Percentiles rank a stretch among this genome's conserved stretches.
phyloP scores from a whole-genome alignment of 2,888 invertebrate species.

The Oligia fasciuncula region DNA sequence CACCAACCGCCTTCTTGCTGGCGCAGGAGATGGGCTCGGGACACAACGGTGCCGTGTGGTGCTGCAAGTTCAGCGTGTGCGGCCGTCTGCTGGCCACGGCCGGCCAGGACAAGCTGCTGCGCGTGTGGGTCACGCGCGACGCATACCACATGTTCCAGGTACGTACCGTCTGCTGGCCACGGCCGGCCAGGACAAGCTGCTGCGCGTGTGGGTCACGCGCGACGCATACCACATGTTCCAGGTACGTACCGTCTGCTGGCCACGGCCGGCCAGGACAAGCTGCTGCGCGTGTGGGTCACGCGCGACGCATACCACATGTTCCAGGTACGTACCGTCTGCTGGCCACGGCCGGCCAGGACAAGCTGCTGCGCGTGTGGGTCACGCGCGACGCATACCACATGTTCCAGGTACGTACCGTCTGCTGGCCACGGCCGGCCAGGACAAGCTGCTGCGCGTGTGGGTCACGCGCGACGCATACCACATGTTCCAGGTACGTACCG shows the following conservation, averaged over 20 bases:
- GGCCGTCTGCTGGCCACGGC: constrained; percentile 98
- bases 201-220: constrained; percentile 92
- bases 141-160: constrained; percentile 91
- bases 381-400: constrained; percentile 94
- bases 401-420: constrained; percentile 89
- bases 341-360: constrained; percentile 99
- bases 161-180: too few relatives aligned
- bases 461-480: constrained; percentile 96
- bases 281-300: too few relatives aligned
- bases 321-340: constrained; percentile 87
- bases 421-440: constrained; percentile 99
- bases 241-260: too few relatives aligned
- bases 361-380: constrained; percentile 98
- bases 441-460: constrained; percentile 98
- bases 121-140: constrained; percentile 98
- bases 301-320: too few relatives aligned
- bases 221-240: too few relatives aligned
- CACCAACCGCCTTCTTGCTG: accelerated
- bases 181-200: constrained; percentile 83
- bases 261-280: too few relatives aligned
- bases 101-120: constrained; percentile 97
- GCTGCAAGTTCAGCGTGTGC: constrained; percentile 99
- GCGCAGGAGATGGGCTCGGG: constrained; percentile 93
- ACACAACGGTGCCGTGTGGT: constrained; percentile 99
- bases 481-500: too few relatives aligned